Conservation (phyloP, 2,888 invertebrate genomes). For the Therioaphis trifolii region DNA sequence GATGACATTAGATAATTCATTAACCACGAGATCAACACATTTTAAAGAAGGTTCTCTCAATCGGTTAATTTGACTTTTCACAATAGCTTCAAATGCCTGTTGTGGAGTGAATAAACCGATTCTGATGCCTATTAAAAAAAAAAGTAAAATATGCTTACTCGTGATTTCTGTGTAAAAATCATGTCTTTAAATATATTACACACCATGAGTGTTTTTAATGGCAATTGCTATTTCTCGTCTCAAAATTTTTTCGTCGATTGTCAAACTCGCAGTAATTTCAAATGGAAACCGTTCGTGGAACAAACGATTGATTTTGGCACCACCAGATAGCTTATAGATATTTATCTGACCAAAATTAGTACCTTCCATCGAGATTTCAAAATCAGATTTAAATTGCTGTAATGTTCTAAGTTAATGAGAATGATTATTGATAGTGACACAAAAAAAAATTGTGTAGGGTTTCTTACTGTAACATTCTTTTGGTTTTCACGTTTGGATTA, state of each 20-base stretch:
- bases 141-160: too few species aligned
- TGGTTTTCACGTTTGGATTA: constrained; percentile 98
- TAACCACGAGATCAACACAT: constrained; percentile 97
- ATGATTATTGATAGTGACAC: not conserved
- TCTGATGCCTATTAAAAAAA: constrained; percentile 72
- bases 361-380: constrained; percentile 98
- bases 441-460: not conserved
- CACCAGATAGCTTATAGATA: constrained; percentile 96
- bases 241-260: constrained; percentile 98
- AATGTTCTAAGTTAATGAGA: constrained; percentile 83
- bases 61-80: constrained; percentile 96
- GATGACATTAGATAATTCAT: constrained; percentile 95
- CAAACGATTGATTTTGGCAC: constrained; percentile 97
- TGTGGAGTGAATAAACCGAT: constrained; percentile 99
- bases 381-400: constrained; percentile 96
- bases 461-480: constrained; percentile 98
- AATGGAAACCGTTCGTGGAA: constrained; percentile 99
- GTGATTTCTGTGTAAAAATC: not conserved
- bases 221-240: constrained; percentile 98
- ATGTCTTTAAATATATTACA: not conserved
- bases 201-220: constrained; percentile 98
- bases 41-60: constrained; percentile 98
- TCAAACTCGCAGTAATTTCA: constrained; percentile 99
- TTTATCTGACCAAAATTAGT: constrained; percentile 96
- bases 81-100: constrained; percentile 99